These are phyloP conservation scores for Sebastes ruberrimus DNA, from an alignment of 2,797 vertebrate genomes.

Conservation along the genomic window DNA sequence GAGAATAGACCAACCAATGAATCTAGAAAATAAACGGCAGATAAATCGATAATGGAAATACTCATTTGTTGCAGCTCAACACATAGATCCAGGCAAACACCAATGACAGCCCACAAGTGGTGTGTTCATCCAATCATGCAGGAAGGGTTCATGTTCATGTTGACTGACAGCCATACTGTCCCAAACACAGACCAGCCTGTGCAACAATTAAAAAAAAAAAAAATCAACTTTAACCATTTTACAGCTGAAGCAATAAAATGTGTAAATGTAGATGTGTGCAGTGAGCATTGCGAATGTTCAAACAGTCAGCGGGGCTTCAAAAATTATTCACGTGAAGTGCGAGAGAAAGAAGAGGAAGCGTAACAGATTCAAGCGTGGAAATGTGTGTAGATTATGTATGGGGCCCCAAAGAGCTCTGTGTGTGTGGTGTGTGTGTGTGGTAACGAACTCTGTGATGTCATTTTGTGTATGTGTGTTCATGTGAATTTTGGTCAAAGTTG, in stretches of 20 bases:
- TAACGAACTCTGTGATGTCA: neutral
- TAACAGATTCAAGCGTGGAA: conserved; percentile 24
- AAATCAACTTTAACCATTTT: neutral
- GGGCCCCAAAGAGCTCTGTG: neutral
- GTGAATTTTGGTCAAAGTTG: neutral
- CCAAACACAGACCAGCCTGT: neutral
- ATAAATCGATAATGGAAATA: neutral
- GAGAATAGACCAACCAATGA: neutral
- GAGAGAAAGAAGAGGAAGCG: conserved; percentile 11
- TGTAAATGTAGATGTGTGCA: neutral
- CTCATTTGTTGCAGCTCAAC: neutral
- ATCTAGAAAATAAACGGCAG: neutral
- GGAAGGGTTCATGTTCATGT: neutral
- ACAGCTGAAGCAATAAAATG: neutral
- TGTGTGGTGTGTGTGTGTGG: neutral
- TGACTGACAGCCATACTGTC: neutral
- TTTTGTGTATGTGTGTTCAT: neutral
- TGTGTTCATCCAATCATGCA: neutral
- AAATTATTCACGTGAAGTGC: neutral
- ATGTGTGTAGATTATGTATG: conserved; percentile 9
- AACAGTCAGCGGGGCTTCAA: neutral
- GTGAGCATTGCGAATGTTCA: neutral
- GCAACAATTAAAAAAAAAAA: neutral
- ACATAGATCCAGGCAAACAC: neutral
- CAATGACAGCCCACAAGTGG: too few relatives aligned